These are phyloP conservation scores for Urosaurus nigricauda DNA, from an alignment of 2,797 vertebrate genomes.

Conservation along the genomic window DNA sequence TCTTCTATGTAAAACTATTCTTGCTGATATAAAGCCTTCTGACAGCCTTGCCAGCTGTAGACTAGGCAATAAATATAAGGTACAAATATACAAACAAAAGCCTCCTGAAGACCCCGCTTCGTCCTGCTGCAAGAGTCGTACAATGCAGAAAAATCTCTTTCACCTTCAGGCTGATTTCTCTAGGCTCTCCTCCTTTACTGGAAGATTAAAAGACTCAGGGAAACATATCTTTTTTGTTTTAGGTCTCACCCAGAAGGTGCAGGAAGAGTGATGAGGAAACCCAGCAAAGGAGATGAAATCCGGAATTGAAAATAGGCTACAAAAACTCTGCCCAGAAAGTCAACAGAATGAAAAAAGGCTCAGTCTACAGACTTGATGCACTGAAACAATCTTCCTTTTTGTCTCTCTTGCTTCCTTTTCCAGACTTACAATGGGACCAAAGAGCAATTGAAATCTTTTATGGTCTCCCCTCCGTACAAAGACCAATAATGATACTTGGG, in stretches of 20 bases:
- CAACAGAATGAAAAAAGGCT: background rate
- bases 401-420: too few species aligned
- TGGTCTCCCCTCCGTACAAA: background rate
- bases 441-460: background rate
- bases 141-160: background rate
- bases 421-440: too few species aligned
- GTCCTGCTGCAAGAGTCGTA: background rate
- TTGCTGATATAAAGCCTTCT: too few species aligned
- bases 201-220: background rate
- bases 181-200: background rate
- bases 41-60: too few species aligned
- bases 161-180: background rate
- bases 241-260: background rate
- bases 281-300: background rate
- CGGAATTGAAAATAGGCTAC: background rate
- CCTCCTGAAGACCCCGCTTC: background rate
- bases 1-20: too few species aligned
- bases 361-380: too few species aligned
- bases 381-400: background rate
- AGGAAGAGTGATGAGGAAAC: background rate
- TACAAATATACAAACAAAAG: background rate
- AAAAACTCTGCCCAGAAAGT: background rate
- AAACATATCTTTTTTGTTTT: background rate
- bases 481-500: too few species aligned
- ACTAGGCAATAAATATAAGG: too few species aligned